phyloP scores from a whole-genome alignment of 2,113 vertebrate species.

The Psephotus haematonotus region DNA sequence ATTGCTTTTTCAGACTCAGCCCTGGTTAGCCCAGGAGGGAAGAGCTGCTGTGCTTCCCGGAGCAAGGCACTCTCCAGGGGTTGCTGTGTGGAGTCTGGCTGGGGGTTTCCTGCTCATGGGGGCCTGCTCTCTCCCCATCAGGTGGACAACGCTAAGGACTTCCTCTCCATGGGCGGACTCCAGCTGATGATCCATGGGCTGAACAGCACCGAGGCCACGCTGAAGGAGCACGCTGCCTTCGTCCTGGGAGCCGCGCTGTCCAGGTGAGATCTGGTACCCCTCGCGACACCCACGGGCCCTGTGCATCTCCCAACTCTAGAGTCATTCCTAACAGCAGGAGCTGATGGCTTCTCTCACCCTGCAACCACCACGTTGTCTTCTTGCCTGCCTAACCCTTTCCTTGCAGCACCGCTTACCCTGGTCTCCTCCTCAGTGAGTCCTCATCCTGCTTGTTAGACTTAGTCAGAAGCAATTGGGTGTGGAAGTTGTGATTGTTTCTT shows the following conservation, averaged over 20 bases:
- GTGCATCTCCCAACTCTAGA: background rate
- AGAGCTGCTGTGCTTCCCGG: background rate
- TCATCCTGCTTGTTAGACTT: background rate
- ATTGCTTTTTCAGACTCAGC: background rate
- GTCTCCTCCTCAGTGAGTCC: background rate
- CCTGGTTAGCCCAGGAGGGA: background rate
- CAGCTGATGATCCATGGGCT: slow-evolving; percentile 82
- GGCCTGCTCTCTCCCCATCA: slow-evolving; percentile 55
- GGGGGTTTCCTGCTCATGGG: background rate
- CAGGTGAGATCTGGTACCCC: slow-evolving; percentile 73
- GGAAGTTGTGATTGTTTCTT: background rate
- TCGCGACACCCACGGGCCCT: fast-evolving
- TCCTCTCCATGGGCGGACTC: slow-evolving; percentile 88
- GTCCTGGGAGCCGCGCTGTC: slow-evolving; percentile 90
- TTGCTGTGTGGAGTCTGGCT: background rate
- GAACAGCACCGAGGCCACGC: slow-evolving; percentile 81
- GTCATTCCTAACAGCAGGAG: background rate
- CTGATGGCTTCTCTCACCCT: background rate
- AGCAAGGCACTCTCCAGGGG: background rate
- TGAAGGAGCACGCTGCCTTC: slow-evolving; percentile 88
- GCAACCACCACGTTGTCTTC: background rate
- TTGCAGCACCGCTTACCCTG: background rate
- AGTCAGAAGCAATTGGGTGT: background rate
- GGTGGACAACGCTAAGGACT: slow-evolving; percentile 93
- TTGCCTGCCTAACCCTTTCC: background rate